Conservation (phyloP, 2,888 invertebrate species). For the Antheraea yamamai region DNA sequence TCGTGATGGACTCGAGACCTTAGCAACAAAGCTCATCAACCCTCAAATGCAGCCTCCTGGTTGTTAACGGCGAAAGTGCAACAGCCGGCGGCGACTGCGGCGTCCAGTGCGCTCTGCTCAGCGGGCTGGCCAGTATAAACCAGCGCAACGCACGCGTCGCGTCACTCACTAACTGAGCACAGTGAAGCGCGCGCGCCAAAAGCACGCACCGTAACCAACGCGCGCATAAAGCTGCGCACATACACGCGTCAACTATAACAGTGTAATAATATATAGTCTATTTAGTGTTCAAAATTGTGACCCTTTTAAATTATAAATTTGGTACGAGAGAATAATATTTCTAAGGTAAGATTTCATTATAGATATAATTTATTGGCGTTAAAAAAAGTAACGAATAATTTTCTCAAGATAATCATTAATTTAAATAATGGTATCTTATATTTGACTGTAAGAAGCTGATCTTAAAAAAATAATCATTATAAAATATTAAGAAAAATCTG, state of each 20-base stretch:
- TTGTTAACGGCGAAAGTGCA: conserved; percentile 65
- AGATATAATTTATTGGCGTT: background rate
- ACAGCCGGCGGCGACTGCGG: conserved; percentile 57
- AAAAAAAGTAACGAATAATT: background rate
- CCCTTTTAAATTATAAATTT: conserved; percentile 5
- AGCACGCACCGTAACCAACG: conserved; percentile 28
- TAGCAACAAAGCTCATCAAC: conserved; percentile 22
- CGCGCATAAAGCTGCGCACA: conserved; percentile 19
- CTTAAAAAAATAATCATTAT: background rate
- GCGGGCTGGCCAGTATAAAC: conserved; percentile 59
- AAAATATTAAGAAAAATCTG: background rate
- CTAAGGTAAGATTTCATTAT: conserved; percentile 16
- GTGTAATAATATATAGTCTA: background rate
- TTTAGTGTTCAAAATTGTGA: conserved; percentile 18
- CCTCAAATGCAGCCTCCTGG: conserved; percentile 22
- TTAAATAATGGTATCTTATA: background rate
- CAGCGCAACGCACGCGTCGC: conserved; percentile 49
- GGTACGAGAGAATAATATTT: background rate
- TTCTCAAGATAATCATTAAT: background rate
- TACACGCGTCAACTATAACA: conserved; percentile 14
- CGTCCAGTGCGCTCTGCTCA: conserved; percentile 38
- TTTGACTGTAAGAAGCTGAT: background rate
- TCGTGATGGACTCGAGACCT: background rate
- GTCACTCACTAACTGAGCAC: conserved; percentile 64
- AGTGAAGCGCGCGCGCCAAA: conserved; percentile 55